A percentile compares a stretch with the other conserved stretches of the same genome.
Evolutionary conservation across 2,797 vertebrate genomes (phyloP).

Genomic region (Myiothlypis coronata): DNA sequence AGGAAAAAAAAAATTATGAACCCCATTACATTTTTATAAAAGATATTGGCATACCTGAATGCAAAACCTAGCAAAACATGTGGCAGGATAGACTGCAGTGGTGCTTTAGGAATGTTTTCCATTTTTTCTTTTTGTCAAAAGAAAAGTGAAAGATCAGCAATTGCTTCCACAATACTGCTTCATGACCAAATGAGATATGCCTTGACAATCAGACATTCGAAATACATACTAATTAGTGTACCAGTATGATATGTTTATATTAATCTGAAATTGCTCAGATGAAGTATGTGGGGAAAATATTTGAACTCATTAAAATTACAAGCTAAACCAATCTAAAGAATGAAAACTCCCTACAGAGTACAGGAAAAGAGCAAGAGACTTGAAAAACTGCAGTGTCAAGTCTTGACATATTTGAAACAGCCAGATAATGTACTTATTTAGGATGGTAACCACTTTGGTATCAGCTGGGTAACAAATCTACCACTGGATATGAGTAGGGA

Average conservation of each 20-base stretch:
- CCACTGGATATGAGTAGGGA: background rate
- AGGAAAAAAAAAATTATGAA: background rate
- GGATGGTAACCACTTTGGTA: background rate
- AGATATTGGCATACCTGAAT: background rate
- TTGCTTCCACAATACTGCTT: background rate
- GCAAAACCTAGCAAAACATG: background rate
- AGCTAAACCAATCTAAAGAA: constrained; percentile 28
- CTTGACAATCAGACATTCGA: background rate
- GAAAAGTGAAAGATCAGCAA: background rate
- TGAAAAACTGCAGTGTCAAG: background rate
- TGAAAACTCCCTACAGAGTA: background rate
- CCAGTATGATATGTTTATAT: background rate
- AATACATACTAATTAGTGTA: background rate
- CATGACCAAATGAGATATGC: background rate
- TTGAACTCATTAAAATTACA: background rate
- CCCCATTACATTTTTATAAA: background rate
- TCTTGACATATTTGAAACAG: background rate
- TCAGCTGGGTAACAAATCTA: background rate
- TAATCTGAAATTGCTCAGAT: background rate
- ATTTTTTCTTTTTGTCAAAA: background rate
- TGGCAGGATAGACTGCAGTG: background rate
- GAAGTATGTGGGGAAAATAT: background rate
- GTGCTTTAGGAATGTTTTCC: background rate
- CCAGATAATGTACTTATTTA: background rate
- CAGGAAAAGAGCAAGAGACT: background rate